Conservation (phyloP, 2,888 invertebrate species). For the Cephus sareptanus region DNA sequence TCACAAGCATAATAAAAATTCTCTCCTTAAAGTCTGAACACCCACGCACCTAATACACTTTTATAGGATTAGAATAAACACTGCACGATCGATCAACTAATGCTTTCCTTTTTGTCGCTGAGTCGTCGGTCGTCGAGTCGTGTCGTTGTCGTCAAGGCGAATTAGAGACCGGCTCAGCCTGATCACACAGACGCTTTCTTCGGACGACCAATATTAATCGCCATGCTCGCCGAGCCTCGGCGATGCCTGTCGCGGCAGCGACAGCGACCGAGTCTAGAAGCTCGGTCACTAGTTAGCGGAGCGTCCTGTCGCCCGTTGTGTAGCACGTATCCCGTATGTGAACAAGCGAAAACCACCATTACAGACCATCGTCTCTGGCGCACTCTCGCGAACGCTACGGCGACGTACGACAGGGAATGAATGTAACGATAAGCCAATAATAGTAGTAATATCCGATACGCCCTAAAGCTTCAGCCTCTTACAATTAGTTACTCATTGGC, state of each 20-base stretch:
- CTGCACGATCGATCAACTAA: neutral
- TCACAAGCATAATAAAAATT: neutral
- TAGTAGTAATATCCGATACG: neutral
- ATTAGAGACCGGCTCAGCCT: neutral
- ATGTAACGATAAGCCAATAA: neutral
- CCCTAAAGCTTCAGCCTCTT: neutral
- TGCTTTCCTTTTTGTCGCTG: neutral
- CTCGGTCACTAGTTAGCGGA: constrained; percentile 65
- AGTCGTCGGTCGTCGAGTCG: neutral
- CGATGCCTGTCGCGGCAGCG: constrained; percentile 18
- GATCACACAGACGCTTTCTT: constrained; percentile 2
- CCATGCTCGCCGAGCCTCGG: constrained; percentile 26
- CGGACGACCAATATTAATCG: constrained; percentile 10
- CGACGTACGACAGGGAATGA: constrained; percentile 19
- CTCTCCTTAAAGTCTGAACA: neutral
- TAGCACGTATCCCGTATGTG: constrained; percentile 11
- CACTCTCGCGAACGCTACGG: constrained; percentile 15
- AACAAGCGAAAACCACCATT: constrained; percentile 20
- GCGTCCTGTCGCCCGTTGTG: constrained; percentile 68
- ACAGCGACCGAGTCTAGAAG: constrained; percentile 28
- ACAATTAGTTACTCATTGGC: neutral
- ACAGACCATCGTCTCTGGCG: constrained; percentile 20
- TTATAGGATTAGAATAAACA: neutral
- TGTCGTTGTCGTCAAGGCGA: neutral
- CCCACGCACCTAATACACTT: constrained; percentile 1